Conservation (phyloP, 2,113 vertebrate species). For the Polyodon spathula region DNA sequence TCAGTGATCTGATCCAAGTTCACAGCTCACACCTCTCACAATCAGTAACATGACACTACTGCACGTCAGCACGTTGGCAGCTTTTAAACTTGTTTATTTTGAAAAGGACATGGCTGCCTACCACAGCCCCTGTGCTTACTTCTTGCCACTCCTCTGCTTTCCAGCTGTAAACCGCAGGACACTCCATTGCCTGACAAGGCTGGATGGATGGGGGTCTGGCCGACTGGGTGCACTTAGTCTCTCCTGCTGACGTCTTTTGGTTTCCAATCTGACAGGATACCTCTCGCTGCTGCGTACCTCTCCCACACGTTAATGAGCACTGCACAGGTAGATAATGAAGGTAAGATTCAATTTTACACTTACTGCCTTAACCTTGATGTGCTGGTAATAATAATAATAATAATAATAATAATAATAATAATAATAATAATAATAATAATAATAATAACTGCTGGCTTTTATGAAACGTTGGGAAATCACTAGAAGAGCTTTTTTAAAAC, state of each 20-base stretch:
- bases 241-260: constrained; percentile 37
- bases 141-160: constrained; percentile 69
- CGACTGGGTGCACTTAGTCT: constrained; percentile 53
- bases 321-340: constrained; percentile 37
- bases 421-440: too few relatives aligned
- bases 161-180: constrained; percentile 65
- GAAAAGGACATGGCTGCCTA: constrained; percentile 19
- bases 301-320: constrained; percentile 81
- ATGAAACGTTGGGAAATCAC: too few relatives aligned
- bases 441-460: too few relatives aligned
- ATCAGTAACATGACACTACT: constrained; percentile 19
- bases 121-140: constrained; percentile 51
- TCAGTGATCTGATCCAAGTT: constrained; percentile 14
- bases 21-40: constrained; percentile 19
- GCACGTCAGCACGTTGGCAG: constrained; percentile 17
- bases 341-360: constrained; percentile 34
- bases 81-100: constrained; percentile 17
- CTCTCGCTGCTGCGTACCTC: constrained; percentile 60
- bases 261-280: constrained; percentile 63
- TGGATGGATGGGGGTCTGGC: constrained; percentile 55
- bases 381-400: too few relatives aligned
- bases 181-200: constrained; percentile 59
- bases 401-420: too few relatives aligned
- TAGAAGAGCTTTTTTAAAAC: too few relatives aligned
- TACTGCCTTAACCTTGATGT: too few relatives aligned